Evolutionary conservation across 2,888 invertebrate species (phyloP), one percentile per base, ranked within the genome.

Genomic region (Trissolcus brochymenae): DNA sequence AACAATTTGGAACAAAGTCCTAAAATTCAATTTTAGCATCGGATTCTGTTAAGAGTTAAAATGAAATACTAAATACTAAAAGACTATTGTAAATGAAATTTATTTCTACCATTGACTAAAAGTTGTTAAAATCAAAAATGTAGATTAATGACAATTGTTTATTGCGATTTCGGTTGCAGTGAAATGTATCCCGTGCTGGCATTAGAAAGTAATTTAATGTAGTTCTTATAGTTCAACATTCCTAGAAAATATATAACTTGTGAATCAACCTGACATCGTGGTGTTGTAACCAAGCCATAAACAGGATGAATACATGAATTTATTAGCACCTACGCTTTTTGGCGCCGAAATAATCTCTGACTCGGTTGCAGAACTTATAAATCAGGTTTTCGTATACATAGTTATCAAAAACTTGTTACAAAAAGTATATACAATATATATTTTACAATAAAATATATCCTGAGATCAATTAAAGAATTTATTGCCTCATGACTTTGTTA

Each of bases 251-350:
- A 35, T 35, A 35, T 35, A 35, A 35, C 35, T 7, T 35, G 35
- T 60, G 59, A 60, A 60, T 60, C 43, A 29, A 60, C 59, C 25
- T 60, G 59, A 60, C 59, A 49, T 60, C 49, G 49, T 19, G 49
- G 29, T 60, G 59, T 60, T 49, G 59, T 60, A 60, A 60, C 49
- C 29, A n/a, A 14, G 35, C 29, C 49, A 49, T 49, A 49, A 60
- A 49, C 49, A 46, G 49, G 16, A 60, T 29, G 29, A 60, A 49
- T 49, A 60, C 9, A 29, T n/a, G 25, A 60, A 60, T 29, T 60
- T 60, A 49, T 46, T 29, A 60, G 16, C 49, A 19, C 59, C 59
- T 49, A 60, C 49, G 49, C 59, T 49, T 60, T 49, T 60, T 49
- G 59, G 59, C 49, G 59, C 59, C 59, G 29, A 60, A 60, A 46